Evolutionary conservation across 2,888 invertebrate species (phyloP).

Genomic region (Ferdinandea cuprea): DNA sequence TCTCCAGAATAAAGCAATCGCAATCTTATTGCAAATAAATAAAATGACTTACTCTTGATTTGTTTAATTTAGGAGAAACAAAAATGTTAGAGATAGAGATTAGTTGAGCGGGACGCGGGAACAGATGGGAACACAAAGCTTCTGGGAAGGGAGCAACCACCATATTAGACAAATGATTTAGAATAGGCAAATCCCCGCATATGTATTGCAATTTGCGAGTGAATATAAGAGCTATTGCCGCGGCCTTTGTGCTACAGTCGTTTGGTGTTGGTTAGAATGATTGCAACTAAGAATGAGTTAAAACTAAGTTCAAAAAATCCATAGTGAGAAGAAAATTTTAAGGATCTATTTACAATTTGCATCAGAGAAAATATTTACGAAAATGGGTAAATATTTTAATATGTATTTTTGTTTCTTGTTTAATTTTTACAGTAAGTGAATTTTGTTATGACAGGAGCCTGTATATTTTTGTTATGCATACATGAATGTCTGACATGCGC

Average conservation of each 20-base stretch:
- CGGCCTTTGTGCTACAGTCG: conserved; percentile 23
- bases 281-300: conserved; percentile 19
- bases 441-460: no score
- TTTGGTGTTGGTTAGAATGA: conserved; percentile 14
- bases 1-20: not conserved
- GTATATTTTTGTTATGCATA: no score
- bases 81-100: not conserved
- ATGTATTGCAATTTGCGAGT: not conserved
- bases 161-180: not conserved
- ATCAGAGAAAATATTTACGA: not conserved
- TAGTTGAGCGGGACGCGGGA: not conserved
- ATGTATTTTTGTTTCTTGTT: not conserved
- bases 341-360: not conserved
- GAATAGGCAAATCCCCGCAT: not conserved
- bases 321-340: not conserved
- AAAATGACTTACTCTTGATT: conserved; percentile 2
- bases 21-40: not conserved
- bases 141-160: not conserved
- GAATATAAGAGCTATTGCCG: conserved; percentile 44
- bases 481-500: no score
- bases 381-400: conserved; percentile 40
- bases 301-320: not conserved
- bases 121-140: not conserved
- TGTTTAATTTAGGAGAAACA: not conserved
- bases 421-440: not conserved